These are phyloP conservation scores for Drepana falcataria DNA, from an alignment of 2,888 invertebrate species.

Conservation along the genomic window DNA sequence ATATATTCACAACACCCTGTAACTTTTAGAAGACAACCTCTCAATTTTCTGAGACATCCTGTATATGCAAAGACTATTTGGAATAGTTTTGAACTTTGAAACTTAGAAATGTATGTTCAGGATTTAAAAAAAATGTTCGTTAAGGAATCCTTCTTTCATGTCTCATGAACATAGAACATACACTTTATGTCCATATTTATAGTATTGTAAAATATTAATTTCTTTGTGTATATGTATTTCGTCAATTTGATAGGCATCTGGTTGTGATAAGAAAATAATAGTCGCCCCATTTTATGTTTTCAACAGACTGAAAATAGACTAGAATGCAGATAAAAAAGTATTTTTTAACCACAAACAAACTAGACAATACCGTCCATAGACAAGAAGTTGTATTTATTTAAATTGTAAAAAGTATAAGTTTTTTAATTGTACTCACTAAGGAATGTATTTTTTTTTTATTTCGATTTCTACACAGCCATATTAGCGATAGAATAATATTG, in stretches of 20 bases:
- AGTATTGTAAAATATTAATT: neutral
- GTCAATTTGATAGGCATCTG: conserved; percentile 37
- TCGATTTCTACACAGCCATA: conserved; percentile 61
- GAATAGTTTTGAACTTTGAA: neutral
- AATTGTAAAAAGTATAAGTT: conserved; percentile 34
- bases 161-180: no score
- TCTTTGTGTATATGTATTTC: conserved; percentile 10
- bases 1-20: no score
- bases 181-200: no score
- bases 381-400: conserved; percentile 67
- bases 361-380: conserved; percentile 72
- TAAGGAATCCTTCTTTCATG: no score
- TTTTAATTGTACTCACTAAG: conserved; percentile 20
- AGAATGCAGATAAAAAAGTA: conserved; percentile 51
- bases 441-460: conserved; percentile 1
- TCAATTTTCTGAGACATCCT: no score
- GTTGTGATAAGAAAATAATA: conserved; percentile 30
- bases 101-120: neutral
- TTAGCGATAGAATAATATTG: conserved; percentile 41
- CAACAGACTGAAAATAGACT: conserved; percentile 16
- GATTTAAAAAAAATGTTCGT: no score
- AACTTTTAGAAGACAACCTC: no score
- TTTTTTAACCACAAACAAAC: conserved; percentile 56
- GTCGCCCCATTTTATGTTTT: conserved; percentile 15
- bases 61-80: no score